phyloP scores from a whole-genome alignment of 2,888 invertebrate genomes.

The Brachylomia viminalis region DNA sequence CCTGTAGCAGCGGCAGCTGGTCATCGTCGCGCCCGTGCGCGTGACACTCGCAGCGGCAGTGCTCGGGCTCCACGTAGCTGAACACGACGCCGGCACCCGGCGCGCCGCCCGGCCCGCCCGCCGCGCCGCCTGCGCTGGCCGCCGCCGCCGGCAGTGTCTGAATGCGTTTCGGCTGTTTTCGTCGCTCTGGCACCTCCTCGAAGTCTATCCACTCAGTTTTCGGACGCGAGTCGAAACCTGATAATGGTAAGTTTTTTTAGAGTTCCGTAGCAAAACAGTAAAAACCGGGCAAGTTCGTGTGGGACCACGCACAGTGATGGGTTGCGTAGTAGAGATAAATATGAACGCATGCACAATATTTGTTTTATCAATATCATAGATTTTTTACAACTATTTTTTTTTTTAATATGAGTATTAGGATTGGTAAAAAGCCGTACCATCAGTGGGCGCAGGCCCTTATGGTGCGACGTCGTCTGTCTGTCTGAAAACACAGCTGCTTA shows the following conservation, averaged over 20 bases:
- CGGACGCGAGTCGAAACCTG: slow-evolving; percentile 72
- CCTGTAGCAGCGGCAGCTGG: slow-evolving; percentile 63
- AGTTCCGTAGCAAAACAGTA: neutral
- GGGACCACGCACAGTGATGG: neutral
- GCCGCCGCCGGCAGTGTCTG: slow-evolving; percentile 93
- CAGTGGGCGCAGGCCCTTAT: neutral
- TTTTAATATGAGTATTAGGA: neutral
- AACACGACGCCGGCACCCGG: slow-evolving; percentile 87
- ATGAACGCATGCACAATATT: neutral
- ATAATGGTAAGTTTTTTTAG: neutral
- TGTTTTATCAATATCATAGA: neutral
- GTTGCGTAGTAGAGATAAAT: neutral
- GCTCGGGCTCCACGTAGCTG: slow-evolving; percentile 96
- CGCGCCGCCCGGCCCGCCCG: slow-evolving; percentile 76
- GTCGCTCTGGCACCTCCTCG: slow-evolving; percentile 95
- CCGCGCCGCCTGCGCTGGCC: slow-evolving; percentile 78
- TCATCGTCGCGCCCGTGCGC: slow-evolving; percentile 85
- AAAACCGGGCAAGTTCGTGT: neutral
- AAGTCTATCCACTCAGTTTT: slow-evolving; percentile 95
- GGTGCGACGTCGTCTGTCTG: neutral
- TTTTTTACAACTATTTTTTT: neutral
- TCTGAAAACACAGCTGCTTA: neutral
- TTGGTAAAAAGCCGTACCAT: neutral
- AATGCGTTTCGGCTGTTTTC: slow-evolving; percentile 95
- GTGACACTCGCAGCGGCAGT: slow-evolving; percentile 97